A percentile compares a stretch with the other conserved stretches of the same genome.
These are phyloP conservation scores for Lanistes nyassanus DNA, from an alignment of 1,140 invertebrate species.

Conservation along the genomic window DNA sequence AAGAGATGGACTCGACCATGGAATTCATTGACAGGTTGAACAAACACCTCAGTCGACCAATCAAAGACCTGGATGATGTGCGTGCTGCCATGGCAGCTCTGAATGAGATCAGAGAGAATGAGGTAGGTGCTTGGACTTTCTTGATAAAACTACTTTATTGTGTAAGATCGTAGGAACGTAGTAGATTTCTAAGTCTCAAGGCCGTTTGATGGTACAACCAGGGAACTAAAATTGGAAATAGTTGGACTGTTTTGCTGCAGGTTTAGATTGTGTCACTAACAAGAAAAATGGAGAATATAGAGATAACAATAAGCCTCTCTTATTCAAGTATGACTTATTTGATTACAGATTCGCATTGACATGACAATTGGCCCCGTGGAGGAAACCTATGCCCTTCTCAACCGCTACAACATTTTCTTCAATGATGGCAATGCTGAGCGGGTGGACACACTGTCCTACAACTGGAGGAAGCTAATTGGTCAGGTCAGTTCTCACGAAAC, in stretches of 20 bases:
- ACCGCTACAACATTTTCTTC: constrained; percentile 86
- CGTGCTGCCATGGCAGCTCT: constrained; percentile 91
- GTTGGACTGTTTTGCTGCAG: no score
- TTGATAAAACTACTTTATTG: neutral
- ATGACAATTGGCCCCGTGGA: constrained; percentile 93
- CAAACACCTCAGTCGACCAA: constrained; percentile 73
- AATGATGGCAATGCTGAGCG: constrained; percentile 91
- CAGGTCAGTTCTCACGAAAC: constrained; percentile 56
- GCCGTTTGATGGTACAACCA: no score
- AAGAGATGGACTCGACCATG: constrained; percentile 83
- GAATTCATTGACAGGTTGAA: constrained; percentile 65
- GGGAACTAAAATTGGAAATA: no score
- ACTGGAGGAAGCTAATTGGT: constrained; percentile 84
- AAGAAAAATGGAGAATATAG: no score
- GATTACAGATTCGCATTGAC: constrained; percentile 84
- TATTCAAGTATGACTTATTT: no score
- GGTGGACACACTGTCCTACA: constrained; percentile 89
- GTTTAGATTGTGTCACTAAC: no score
- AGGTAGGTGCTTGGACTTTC: constrained; percentile 63
- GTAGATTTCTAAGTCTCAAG: no score
- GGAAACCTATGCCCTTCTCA: constrained; percentile 92
- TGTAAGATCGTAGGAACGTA: neutral
- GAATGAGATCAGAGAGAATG: constrained; percentile 91
- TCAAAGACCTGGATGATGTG: constrained; percentile 93
- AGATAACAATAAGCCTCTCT: no score